Conservation (phyloP, 2,888 invertebrate species). For the Drosophila eohydei region DNA sequence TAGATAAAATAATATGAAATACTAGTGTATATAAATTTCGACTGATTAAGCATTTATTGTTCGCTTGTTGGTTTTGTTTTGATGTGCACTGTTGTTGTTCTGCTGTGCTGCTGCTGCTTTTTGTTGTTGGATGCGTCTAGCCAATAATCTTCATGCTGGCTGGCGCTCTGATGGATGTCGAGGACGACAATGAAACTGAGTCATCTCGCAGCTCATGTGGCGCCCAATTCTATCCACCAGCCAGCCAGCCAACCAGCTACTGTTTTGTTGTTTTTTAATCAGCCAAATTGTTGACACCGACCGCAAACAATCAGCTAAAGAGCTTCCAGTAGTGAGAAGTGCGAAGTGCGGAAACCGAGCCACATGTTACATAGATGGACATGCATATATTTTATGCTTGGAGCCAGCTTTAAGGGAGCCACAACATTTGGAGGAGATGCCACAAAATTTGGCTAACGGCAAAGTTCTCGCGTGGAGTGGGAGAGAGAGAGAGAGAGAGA, state of each 20-base stretch:
- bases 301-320: conserved; percentile 71
- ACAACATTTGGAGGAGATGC: conserved; percentile 8
- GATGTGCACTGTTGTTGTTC: conserved; percentile 6
- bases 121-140: conserved; percentile 37
- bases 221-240: conserved; percentile 1
- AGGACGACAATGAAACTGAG: conserved; percentile 68
- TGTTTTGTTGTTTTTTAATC: conserved; percentile 71
- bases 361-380: conserved; percentile 47
- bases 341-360: conserved; percentile 16
- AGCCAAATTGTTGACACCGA: conserved; percentile 76
- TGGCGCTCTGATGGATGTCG: conserved; percentile 63
- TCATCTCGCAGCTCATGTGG: conserved; percentile 52
- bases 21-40: conserved; percentile 14
- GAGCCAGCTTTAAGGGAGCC: conserved; percentile 14
- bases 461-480: conserved; percentile 1
- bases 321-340: conserved; percentile 33
- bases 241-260: background rate
- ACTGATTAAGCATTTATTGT: background rate
- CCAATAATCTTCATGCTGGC: conserved; percentile 64
- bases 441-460: conserved; percentile 11
- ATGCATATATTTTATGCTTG: conserved; percentile 51
- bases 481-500: conserved; percentile 7
- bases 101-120: background rate
- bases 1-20: background rate
- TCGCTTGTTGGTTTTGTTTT: conserved; percentile 11